Conservation (phyloP, 2,888 invertebrate genomes). For the Timema cristinae region DNA sequence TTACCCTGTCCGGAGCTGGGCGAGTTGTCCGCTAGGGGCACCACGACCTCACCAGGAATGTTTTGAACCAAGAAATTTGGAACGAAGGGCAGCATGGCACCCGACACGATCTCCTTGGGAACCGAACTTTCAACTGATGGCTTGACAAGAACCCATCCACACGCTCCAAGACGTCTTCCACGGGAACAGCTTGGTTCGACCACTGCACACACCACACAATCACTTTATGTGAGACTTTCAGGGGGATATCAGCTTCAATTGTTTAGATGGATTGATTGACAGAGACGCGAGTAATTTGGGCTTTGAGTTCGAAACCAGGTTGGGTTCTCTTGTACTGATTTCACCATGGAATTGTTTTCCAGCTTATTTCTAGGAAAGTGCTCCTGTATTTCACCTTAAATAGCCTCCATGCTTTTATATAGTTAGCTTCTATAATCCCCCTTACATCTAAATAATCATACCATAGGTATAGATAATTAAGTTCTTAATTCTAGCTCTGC, state of each 20-base stretch:
- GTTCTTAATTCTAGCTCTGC: too few species aligned
- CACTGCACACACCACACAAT: background rate
- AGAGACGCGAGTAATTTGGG: too few species aligned
- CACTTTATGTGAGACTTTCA: background rate
- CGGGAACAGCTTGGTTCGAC: background rate
- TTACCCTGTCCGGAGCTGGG: slow-evolving; percentile 39
- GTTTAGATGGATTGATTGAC: too few species aligned
- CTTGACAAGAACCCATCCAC: slow-evolving; percentile 71
- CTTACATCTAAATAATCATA: too few species aligned
- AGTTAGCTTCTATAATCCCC: too few species aligned
- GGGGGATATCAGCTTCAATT: too few species aligned
- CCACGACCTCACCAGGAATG: slow-evolving; percentile 62
- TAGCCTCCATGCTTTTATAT: too few species aligned
- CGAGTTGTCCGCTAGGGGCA: slow-evolving; percentile 61
- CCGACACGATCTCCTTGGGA: slow-evolving; percentile 58
- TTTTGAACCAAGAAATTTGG: slow-evolving; percentile 61
- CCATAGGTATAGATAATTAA: too few species aligned
- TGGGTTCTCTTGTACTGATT: background rate
- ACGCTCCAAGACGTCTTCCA: slow-evolving; percentile 24
- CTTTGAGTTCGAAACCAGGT: background rate
- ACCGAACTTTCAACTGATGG: slow-evolving; percentile 72
- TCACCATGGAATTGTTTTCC: too few species aligned
- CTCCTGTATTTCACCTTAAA: too few species aligned
- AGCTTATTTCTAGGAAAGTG: background rate
- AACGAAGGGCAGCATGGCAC: slow-evolving; percentile 49